Conservation (phyloP, 53 echinoderm and acorn worm genomes). For the Hippasteria phrygiana region DNA sequence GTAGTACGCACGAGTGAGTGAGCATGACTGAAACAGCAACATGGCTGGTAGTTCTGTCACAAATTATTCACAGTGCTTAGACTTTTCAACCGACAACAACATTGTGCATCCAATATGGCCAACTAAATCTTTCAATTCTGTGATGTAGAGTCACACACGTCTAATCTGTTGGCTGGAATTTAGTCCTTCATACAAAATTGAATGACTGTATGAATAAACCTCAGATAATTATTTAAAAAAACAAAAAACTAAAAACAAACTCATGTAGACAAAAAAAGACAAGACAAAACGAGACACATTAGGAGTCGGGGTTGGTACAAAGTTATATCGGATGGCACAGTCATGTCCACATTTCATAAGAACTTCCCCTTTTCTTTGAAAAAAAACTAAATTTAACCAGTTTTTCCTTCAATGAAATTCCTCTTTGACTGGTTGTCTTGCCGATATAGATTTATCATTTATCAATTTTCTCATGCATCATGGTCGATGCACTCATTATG, state of each 20-base stretch:
- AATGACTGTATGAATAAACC: too few relatives aligned
- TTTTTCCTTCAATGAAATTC: not conserved
- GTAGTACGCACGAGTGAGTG: not conserved
- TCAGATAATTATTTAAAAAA: too few relatives aligned
- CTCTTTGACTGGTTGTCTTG: not conserved
- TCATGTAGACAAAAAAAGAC: too few relatives aligned
- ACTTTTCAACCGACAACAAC: not conserved
- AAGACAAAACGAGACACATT: too few relatives aligned
- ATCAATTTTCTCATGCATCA: slow-evolving; percentile 21
- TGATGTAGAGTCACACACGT: not conserved
- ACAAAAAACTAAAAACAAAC: too few relatives aligned
- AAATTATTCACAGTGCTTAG: not conserved
- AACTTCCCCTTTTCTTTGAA: too few relatives aligned
- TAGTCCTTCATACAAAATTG: too few relatives aligned
- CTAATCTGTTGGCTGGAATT: too few relatives aligned
- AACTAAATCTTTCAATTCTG: not conserved
- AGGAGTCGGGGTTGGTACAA: too few relatives aligned
- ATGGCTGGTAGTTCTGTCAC: not conserved
- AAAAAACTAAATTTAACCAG: not conserved
- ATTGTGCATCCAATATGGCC: not conserved
- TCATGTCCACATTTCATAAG: too few relatives aligned
- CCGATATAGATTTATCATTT: not conserved
- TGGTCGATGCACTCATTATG: slow-evolving; percentile 28
- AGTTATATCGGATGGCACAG: too few relatives aligned
- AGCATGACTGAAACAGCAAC: not conserved